Evolutionary conservation across 2,888 invertebrate genomes (phyloP), one percentile per base, ranked within the genome.

Genomic region (Meganola albula): DNA sequence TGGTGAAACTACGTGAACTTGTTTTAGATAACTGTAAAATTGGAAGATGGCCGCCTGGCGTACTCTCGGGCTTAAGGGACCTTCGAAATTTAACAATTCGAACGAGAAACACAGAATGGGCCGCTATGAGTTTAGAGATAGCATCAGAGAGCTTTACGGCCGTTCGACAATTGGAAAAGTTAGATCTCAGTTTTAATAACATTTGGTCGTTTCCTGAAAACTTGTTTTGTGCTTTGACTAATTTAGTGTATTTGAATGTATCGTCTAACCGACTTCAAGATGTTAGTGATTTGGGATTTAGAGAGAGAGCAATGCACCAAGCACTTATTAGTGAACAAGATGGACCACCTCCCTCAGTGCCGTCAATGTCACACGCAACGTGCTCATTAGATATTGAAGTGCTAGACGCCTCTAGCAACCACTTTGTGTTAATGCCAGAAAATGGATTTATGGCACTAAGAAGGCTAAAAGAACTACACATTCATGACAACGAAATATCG

Each of bases 261-360:
- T 95, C 95, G 45, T 91, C 92, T 58, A 97, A 97, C 75, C 90
- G 94, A 48, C 84, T 97, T 44, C 95, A 95, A 82, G 96, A 96
- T 67, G 92, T 96, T 24, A 91, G 91, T 63, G 95, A 95, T 73
- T 87, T 96, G 54, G 94, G 95, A 21, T 95, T 95, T 68, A 87
- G 93, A 62, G 94, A 94, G 65, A 90, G 90, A 63, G 87, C 86
- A 35, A 84, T 88, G 53, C 90, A 90, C 42, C 90, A 90, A 78
- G 89, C 90, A 40, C 64, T 90, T 44, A 89, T 90, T 56, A 90
- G 90, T 73, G 88, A 89, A 36, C 87, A 88, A 47, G 90, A 90
- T 38, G 74, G 65, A 35, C 73, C 82, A 40, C 57, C 63, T 41
- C 76, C 87, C 30, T 79, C 83, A 16, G 60, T 66, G n/a, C 56